Base-by-base conservation (phyloP, 2,797 vertebrate species). In the Mycteria americana region DNA sequence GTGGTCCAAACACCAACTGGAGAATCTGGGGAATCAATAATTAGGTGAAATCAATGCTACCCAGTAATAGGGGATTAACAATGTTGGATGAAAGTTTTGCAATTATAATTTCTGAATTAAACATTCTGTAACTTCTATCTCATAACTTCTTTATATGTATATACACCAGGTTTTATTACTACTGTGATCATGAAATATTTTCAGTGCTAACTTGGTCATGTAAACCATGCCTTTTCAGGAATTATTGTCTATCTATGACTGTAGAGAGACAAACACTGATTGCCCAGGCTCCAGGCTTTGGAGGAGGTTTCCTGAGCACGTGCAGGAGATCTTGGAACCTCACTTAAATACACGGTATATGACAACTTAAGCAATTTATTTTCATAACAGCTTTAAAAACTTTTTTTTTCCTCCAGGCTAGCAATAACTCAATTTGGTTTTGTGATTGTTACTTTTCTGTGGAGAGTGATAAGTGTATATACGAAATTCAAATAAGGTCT, bases 311-410 rank as follows among this genome's bases (percentile, higher is more conserved):
- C 99, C 99, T 37, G 99, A 99, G 80, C 99, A 99, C 5, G 98
- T 99, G 95, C 99, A 99, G 81, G 99, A 99, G 98, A 99, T 99
- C 84, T 97, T 99, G 94, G 99, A 99, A 95, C 99, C 99, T 69
- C 99, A 99, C 95, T 98, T 99, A 70, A 99, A 99, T 97, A 99
- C 99, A 98, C 98, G 99, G 99, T 99, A 93, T 85, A 23, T 70
- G 22, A 80, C 31, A 91, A 13, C 30, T 68, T 77, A 41, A 77
- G 28, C 46, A 31, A 85, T 88, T 25, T 82, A 14, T 82, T 89
- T 72, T 39, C n/a, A 2, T 37, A 57, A 78, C 15, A 81, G 17
- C 21, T 77, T 68, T 88, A 43, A 72, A 91, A 92, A 27, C 35
- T 4, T 23, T 10, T 65, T 30, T 48, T 82, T 84, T 35, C 2